Evolutionary conservation across 53 echinoderm and acorn worm genomes (phyloP), one percentile per base, ranked within the genome.

Genomic region (Mesocentrotus franciscanus): DNA sequence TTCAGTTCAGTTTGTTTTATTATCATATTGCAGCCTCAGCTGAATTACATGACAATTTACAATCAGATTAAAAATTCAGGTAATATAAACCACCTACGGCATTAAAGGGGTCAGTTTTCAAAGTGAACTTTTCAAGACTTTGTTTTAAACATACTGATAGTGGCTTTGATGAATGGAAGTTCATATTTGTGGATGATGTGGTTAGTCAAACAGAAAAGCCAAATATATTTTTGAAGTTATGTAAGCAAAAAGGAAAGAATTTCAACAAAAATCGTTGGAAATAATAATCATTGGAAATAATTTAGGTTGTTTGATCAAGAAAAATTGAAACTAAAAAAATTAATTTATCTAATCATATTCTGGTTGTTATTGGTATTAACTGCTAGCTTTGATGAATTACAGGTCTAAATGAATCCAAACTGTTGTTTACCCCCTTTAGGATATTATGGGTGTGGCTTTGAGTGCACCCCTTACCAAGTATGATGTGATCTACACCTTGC

Each of bases 381-480:
- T 8, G 32, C 74, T 32, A 11, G 10, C 29, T 30, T 18, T 74
- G 32, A 30, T 4, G 2, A 14, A 33, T 30, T 33, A 11, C 6
- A 2, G 34, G 8, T 30, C 2, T 76, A 33, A 76, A 42, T 79
- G 17, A 39, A 6, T 39, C 42, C 39, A 20, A 81, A 81, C 42
- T 81, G 36, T 42, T 9, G 20, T 81, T 81, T 42, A 42, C 10
- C 6, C 39, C 14, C 56, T 49, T 85, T 66, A 99, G 99, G 99
- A 99, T 84, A 98, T 99, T 24, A 97, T 99, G 97, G 99, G 99
- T 39, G 96, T 99, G 95, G 96, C 97, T 30, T 68, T 99, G 94
- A 97, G 94, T 75, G 99, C 99, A 49, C 99, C 99, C 56, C 85
- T 99, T 92, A 97, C 99, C 29, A 96, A 96, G 29, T 99, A 96